phyloP scores from a whole-genome alignment of 2,113 vertebrate genomes.

The Microtus pennsylvanicus region DNA sequence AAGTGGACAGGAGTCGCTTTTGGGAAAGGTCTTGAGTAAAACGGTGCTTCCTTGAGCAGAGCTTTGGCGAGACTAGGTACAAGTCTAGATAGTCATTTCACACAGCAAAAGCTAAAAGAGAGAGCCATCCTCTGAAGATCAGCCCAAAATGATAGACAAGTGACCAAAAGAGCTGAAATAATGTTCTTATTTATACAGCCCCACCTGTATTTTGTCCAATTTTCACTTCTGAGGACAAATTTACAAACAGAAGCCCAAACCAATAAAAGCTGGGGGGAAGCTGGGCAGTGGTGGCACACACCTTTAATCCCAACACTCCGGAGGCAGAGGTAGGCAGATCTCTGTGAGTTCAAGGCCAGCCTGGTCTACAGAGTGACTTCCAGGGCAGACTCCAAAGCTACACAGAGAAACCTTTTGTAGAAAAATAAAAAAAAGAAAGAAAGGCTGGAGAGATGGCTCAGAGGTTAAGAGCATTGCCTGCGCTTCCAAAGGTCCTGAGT shows the following conservation, averaged over 20 bases:
- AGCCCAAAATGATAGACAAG: background rate
- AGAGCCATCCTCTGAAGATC: background rate
- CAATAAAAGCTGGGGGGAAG: background rate
- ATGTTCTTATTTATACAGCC: background rate
- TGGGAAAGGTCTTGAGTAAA: background rate
- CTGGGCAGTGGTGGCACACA: background rate
- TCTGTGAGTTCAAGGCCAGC: no score
- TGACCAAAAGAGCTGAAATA: background rate
- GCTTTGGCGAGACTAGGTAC: background rate
- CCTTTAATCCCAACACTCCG: background rate
- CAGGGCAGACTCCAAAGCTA: no score
- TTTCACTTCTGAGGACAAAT: slow-evolving; percentile 31
- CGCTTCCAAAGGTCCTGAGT: no score
- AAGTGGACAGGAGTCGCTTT: background rate
- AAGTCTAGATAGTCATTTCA: background rate
- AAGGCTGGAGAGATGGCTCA: no score
- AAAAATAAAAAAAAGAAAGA: no score
- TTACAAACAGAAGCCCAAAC: background rate
- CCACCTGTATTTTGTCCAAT: background rate
- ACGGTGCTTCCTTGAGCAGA: background rate
- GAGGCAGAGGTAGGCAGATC: no score
- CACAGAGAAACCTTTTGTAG: no score
- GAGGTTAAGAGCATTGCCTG: no score
- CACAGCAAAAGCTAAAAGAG: background rate
- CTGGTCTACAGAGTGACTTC: no score